Evolutionary conservation across 2,797 vertebrate genomes (phyloP), one percentile per base, ranked within the genome.

Genomic region (Simalia tracyae): DNA sequence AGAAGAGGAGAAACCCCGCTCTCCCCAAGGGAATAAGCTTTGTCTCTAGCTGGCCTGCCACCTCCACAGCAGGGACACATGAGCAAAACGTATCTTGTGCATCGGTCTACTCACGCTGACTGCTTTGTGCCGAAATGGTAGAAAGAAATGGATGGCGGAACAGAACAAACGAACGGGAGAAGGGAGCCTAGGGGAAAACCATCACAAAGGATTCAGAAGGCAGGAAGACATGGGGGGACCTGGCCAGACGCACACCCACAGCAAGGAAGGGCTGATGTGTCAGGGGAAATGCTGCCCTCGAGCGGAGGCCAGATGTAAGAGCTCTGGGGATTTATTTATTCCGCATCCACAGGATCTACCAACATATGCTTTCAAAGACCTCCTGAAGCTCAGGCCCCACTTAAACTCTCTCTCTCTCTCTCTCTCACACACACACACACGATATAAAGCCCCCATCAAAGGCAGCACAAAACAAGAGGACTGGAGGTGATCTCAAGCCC

Each of bases 201-300:
- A 76, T 15, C 26, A 61, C 11, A 36, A 61, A 54, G 8, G 0
- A 31, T 19, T 31, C 50, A 61, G 9, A 0, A 17, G 42, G 7
- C 24, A 0, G 19, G 42, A 7, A 60, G 12, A 17, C 9, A 17
- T 6, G 0, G 54, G 1, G 0, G 1, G 0, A 0, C 0, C 0
- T 12, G 31, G 8, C 61, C 46, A 0, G 1, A 61, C 50, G 50
- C 50, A 46, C 36, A 2, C 59, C 42, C 4, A 46, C 15, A 57
- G 24, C 24, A 50, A 7, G 12, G 64, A 84, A 56, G 0, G 2
- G 63, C 1, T 0, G 9, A 0, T 0, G 0, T 0, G 9, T 0
- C 28, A 68, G 54, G 90, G n/a, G 0, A 9, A 95, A 94, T 84
- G 81, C 88, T 94, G 92, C 96, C 97, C 96, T 87, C 96, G 97